These are phyloP conservation scores for Dermolepida albohirtum DNA, from an alignment of 2,888 invertebrate species.

Conservation along the genomic window DNA sequence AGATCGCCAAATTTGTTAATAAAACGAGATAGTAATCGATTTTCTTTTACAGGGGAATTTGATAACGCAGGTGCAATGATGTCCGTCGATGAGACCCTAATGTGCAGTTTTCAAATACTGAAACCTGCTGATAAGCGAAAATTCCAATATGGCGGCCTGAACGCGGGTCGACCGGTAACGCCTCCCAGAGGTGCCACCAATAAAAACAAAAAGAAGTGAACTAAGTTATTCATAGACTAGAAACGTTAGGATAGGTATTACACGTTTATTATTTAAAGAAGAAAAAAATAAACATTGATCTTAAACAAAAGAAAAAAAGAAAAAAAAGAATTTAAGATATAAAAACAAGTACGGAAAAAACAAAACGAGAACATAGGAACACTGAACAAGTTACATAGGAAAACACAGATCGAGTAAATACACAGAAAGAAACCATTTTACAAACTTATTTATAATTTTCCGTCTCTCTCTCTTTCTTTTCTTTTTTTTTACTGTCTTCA, in stretches of 20 bases:
- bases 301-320: constrained; percentile 3
- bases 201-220: constrained; percentile 94
- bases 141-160: constrained; percentile 91
- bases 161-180: constrained; percentile 96
- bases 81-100: constrained; percentile 99
- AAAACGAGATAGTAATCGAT: too few relatives aligned
- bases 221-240: constrained; percentile 45
- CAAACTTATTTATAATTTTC: too few relatives aligned
- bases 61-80: constrained; percentile 95
- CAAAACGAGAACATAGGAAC: too few relatives aligned
- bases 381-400: too few relatives aligned
- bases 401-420: too few relatives aligned
- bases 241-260: constrained; percentile 25
- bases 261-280: constrained; percentile 10
- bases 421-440: too few relatives aligned
- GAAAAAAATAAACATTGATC: constrained; percentile 1
- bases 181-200: constrained; percentile 95
- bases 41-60: constrained; percentile 69
- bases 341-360: too few relatives aligned
- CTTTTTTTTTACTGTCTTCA: too few relatives aligned
- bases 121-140: constrained; percentile 99
- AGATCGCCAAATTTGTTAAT: too few relatives aligned
- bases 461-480: too few relatives aligned
- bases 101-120: constrained; percentile 98
- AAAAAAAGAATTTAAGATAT: background rate